Base-by-base conservation (phyloP, 2,888 invertebrate genomes). In the Dicranocentrus wangi region DNA sequence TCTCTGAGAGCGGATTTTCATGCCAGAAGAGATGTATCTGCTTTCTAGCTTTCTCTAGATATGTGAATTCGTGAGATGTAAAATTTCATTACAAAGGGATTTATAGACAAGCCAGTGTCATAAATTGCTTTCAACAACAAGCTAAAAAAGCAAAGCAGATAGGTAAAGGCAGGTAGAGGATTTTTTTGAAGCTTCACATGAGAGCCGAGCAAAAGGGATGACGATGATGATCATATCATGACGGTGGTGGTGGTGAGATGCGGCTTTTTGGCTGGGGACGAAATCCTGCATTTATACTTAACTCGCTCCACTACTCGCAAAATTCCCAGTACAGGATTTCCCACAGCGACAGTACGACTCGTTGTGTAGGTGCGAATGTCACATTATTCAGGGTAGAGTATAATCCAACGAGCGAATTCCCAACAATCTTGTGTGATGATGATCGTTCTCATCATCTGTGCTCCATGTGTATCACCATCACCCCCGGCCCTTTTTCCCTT, bases 71-170 rank as follows among this genome's bases (percentile, higher is more conserved):
- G 76, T 76, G 76, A 76, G 76, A 60, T 76, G 76, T 68, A 43
- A 76, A 68, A 60, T 76, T 76, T 75, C 75, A 75, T 75, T 68
- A 76, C 76, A 76, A 76, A 76, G 76, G 76, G 68, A 76, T 76
- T 76, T 76, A 76, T 76, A 76, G 76, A 60, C 68, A 76, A 68
- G 60, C 47, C 25, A 58, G 76, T 47, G 60, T 76, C 76, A 47
- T 76, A 76, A 76, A 76, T 76, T 66, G 68, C 60, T 68, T 25
- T 43, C 27, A 60, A 60, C 68, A 68, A 76, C 53, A 23, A 60
- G 76, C 25, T 5, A 63, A 17, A n/a, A n/a, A n/a, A n/a, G n/a
- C 10, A 55, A 3, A 58, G 23, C 25, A 17, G 13, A 47, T 61
- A 60, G 27, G 19, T 21, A 53, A 23, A 53, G 27, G 7, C 28